Percentiles rank a stretch among this genome's conserved stretches.
phyloP scores from a whole-genome alignment of 2,888 invertebrate species.

The Acrobasis repandana region DNA sequence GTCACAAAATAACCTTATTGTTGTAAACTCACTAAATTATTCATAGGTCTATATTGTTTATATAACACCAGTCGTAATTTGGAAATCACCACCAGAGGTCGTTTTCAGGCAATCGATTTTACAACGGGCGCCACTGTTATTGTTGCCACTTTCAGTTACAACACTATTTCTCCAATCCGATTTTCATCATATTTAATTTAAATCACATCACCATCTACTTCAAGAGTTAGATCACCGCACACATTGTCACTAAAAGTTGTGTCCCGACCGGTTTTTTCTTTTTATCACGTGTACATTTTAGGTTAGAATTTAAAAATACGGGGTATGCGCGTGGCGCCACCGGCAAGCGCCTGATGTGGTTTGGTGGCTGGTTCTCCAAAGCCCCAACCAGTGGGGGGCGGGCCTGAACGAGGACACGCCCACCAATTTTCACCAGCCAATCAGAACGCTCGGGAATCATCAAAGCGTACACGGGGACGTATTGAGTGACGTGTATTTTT shows the following conservation, averaged over 20 bases:
- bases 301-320: constrained; percentile 46
- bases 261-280: constrained; percentile 30
- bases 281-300: constrained; percentile 56
- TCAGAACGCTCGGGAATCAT: constrained; percentile 52
- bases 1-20: constrained; percentile 29
- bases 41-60: constrained; percentile 35
- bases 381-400: constrained; percentile 73
- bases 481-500: constrained; percentile 71
- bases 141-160: constrained; percentile 40
- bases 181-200: constrained; percentile 37
- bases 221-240: constrained; percentile 22
- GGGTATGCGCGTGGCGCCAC: constrained; percentile 70
- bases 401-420: constrained; percentile 63
- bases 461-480: constrained; percentile 75
- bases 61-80: constrained; percentile 37
- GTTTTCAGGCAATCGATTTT: constrained; percentile 57
- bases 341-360: constrained; percentile 78
- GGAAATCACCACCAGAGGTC: constrained; percentile 57
- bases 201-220: constrained; percentile 34
- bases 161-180: constrained; percentile 41
- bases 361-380: constrained; percentile 61
- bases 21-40: constrained; percentile 18
- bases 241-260: constrained; percentile 21
- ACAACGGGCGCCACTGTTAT: constrained; percentile 36
- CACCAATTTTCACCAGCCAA: constrained; percentile 53